phyloP scores from a whole-genome alignment of 2,113 vertebrate species.

The Cyanocitta stelleri region DNA sequence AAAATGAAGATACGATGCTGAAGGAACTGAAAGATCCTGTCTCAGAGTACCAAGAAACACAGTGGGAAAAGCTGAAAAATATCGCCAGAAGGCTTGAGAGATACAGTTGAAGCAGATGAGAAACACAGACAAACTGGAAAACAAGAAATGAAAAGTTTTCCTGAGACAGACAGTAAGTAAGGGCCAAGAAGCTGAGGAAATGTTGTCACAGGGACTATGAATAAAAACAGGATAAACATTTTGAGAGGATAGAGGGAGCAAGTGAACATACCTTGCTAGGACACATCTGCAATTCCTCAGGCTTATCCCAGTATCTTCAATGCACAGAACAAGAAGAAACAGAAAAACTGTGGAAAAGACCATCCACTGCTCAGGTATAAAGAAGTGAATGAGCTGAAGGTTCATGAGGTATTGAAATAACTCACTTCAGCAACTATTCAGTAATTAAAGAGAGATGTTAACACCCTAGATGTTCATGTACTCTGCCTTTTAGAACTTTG shows the following conservation, averaged over 20 bases:
- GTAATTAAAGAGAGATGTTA: neutral
- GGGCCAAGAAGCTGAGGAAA: neutral
- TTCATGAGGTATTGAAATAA: neutral
- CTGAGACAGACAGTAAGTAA: neutral
- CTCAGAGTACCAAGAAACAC: neutral
- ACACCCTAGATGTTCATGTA: neutral
- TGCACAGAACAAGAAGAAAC: neutral
- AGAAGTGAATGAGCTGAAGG: neutral
- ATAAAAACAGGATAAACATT: neutral
- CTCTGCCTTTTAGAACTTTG: neutral
- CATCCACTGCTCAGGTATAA: neutral
- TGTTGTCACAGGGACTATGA: neutral
- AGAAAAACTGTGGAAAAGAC: neutral
- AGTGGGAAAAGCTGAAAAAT: neutral
- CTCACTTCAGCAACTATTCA: neutral
- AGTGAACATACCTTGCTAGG: neutral
- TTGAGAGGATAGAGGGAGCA: neutral
- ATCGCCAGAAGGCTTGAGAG: neutral
- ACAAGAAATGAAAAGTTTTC: neutral
- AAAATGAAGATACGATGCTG: neutral
- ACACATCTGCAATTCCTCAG: neutral
- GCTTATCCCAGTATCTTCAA: neutral
- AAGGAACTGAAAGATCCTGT: neutral
- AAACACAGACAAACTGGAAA: conserved; percentile 5
- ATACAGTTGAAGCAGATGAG: neutral